These are phyloP conservation scores for Colletes latitarsis DNA, from an alignment of 1,140 invertebrate genomes.

Conservation along the genomic window DNA sequence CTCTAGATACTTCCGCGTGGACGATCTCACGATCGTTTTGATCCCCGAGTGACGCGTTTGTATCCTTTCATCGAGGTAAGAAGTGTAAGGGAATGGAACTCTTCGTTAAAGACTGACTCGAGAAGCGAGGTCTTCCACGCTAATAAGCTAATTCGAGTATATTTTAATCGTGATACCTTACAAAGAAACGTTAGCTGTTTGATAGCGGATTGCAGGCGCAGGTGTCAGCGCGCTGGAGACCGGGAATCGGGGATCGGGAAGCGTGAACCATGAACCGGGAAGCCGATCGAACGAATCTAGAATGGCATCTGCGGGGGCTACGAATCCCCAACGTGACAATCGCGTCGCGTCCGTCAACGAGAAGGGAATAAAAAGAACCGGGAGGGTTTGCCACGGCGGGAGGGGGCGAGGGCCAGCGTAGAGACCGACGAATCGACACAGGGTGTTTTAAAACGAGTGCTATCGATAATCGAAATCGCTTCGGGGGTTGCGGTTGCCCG, in stretches of 20 bases:
- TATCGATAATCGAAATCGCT: constrained; percentile 80
- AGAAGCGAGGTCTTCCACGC: too few relatives aligned
- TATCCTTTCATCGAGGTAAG: too few relatives aligned
- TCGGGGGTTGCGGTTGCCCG: constrained; percentile 71
- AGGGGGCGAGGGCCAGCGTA: constrained; percentile 51
- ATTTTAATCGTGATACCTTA: too few relatives aligned
- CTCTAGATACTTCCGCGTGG: neutral
- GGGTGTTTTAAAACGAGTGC: constrained; percentile 79
- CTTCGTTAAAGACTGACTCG: too few relatives aligned
- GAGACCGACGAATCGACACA: constrained; percentile 72
- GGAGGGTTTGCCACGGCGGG: constrained; percentile 1
- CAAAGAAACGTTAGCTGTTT: too few relatives aligned
- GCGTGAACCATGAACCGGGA: constrained; percentile 27
- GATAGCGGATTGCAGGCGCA: neutral
- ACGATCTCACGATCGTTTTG: too few relatives aligned
- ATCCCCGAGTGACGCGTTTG: too few relatives aligned
- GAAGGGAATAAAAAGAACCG: constrained; percentile 71
- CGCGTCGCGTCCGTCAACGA: constrained; percentile 76
- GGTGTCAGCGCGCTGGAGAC: constrained; percentile 9
- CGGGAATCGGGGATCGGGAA: constrained; percentile 13
- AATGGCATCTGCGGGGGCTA: constrained; percentile 68
- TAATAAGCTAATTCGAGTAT: too few relatives aligned
- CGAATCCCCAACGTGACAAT: constrained; percentile 76
- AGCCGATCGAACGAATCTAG: constrained; percentile 70
- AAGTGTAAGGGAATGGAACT: too few relatives aligned